Base-by-base conservation (phyloP, 2,797 vertebrate species). In the Natrix natrix region DNA sequence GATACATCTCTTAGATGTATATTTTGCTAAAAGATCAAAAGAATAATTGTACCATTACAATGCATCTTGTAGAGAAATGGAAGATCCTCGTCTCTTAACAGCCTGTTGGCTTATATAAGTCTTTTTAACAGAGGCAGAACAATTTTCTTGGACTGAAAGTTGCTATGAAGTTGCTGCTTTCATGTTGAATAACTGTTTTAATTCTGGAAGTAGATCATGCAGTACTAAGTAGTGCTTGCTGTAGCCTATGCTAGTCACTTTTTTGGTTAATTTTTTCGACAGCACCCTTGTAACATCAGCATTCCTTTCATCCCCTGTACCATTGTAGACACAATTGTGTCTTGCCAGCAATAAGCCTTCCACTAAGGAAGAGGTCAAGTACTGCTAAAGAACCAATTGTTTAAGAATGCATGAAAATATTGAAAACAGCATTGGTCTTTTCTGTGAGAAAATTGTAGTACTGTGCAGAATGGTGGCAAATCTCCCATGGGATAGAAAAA, bases 11-110 rank as follows among this genome's bases (percentile, higher is more conserved):
- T 97, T 94, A 95, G 97, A 98, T 97, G 97, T 96, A 97, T 97
- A 97, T 98, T 97, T 96, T 94, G 86, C 97, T 98, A 98, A 98
- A 98, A 97, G 98, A 98, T 98, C 96, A 96, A 96, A 98, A 98
- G 98, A 98, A 97, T 97, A 97, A 98, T 98, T 96, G 96, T 96
- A 93, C 96, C 94, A 91, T n/a, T n/a, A n/a, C n/a, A 97, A 98
- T 97, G 96, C 96, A 97, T 98, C 98, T 98, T 96, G 92, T 93
- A 95, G 95, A 97, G 97, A 98, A 97, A 97, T 97, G 59, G 92
- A 91, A 97, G 98, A 97, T 98, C 94, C 94, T 94, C 97, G 98
- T 98, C 98, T 98, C 96, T 96, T 97, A 97, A 97, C 97, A 95
- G 94, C 90, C 37, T 93, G 90, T 96, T 96, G 86, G 56, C 92